Percentiles rank a stretch among this genome's conserved stretches.
Conservation (phyloP, 2,888 invertebrate species). For the Homarus gammarus region DNA sequence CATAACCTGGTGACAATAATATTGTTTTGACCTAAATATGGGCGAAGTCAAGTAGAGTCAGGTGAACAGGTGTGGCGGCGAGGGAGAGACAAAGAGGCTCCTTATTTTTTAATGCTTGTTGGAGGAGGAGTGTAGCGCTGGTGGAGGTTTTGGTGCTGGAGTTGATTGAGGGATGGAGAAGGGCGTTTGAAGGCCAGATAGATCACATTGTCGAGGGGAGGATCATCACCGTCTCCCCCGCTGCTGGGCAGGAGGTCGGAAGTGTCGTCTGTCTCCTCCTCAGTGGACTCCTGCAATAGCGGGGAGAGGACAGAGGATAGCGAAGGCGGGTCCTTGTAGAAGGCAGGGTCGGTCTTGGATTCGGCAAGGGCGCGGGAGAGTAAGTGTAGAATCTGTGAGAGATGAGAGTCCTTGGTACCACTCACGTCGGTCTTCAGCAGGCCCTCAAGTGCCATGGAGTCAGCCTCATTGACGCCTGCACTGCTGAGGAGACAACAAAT, state of each 20-base stretch:
- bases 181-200: slow-evolving; percentile 13
- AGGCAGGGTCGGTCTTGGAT: background rate
- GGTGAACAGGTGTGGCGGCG: no score
- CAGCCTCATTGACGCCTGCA: background rate
- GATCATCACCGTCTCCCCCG: background rate
- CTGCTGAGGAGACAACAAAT: background rate
- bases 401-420: background rate
- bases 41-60: no score
- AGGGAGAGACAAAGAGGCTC: no score
- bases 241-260: background rate
- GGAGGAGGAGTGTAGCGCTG: background rate
- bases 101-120: background rate
- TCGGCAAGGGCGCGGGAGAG: background rate
- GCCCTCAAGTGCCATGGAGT: background rate
- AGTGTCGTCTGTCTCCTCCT: slow-evolving; percentile 21
- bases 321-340: background rate
- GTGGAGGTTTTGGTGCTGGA: background rate
- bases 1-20: no score
- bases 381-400: background rate
- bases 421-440: background rate
- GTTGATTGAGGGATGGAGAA: background rate
- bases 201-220: slow-evolving; percentile 13
- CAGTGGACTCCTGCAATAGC: slow-evolving; percentile 18
- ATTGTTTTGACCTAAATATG: no score
- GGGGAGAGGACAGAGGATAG: slow-evolving; percentile 18